A percentile compares a stretch with the other conserved stretches of the same genome.
Conservation (phyloP, 2,888 invertebrate genomes). For the Axea sp. region DNA sequence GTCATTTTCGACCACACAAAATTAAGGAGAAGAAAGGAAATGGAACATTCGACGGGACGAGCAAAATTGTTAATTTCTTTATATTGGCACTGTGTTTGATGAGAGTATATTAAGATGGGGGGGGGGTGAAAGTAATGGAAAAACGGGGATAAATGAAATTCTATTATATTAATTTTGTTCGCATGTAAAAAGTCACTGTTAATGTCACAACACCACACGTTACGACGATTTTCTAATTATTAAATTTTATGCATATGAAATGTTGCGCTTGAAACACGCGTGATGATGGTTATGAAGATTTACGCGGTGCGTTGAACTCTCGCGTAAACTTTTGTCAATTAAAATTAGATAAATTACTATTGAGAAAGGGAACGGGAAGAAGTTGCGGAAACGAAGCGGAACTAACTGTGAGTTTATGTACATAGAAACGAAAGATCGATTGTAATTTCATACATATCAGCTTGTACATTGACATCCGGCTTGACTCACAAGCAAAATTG, state of each 20-base stretch:
- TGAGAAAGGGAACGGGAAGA: slow-evolving; percentile 8
- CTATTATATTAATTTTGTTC: slow-evolving; percentile 50
- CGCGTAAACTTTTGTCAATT: slow-evolving; percentile 60
- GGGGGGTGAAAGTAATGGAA: background rate
- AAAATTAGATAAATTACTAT: slow-evolving; percentile 55
- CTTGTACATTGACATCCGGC: slow-evolving; percentile 35
- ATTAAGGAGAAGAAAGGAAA: background rate
- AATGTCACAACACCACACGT: slow-evolving; percentile 65
- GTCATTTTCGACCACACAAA: slow-evolving; percentile 16
- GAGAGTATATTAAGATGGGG: slow-evolving; percentile 8
- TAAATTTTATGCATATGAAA: slow-evolving; percentile 59
- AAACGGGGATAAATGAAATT: slow-evolving; percentile 13
- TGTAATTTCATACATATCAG: slow-evolving; percentile 55
- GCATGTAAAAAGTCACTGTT: slow-evolving; percentile 71
- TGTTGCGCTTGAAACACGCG: slow-evolving; percentile 49
- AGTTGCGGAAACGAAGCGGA: slow-evolving; percentile 28
- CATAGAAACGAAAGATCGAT: slow-evolving; percentile 28
- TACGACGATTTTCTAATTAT: slow-evolving; percentile 58
- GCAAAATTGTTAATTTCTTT: slow-evolving; percentile 46
- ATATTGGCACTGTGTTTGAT: slow-evolving; percentile 28
- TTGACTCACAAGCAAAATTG: slow-evolving; percentile 29
- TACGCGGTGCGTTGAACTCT: slow-evolving; percentile 23
- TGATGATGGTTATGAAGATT: slow-evolving; percentile 47
- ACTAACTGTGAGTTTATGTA: slow-evolving; percentile 42
- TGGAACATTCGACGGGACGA: slow-evolving; percentile 27